Evolutionary conservation across 2,888 invertebrate genomes (phyloP).

Genomic region (Rosalia funebris): DNA sequence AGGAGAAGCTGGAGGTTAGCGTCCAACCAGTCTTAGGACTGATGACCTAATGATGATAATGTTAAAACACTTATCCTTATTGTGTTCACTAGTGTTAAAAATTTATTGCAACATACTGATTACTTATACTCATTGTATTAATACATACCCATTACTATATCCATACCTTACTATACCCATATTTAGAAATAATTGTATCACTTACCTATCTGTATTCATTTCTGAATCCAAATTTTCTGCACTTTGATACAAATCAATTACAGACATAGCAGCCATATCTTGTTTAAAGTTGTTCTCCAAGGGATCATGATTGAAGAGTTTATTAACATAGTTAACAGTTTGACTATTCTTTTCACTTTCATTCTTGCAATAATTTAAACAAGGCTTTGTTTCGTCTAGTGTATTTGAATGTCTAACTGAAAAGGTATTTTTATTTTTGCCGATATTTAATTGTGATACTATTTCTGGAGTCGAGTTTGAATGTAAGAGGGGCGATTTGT

Average conservation of each 20-base stretch:
- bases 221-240: slow-evolving; percentile 69
- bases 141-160: too few species aligned
- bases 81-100: too few species aligned
- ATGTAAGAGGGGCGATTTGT: slow-evolving; percentile 26
- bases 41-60: too few species aligned
- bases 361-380: slow-evolving; percentile 8
- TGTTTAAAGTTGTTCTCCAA: slow-evolving; percentile 40
- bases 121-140: too few species aligned
- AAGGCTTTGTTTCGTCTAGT: slow-evolving; percentile 23
- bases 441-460: slow-evolving; percentile 15
- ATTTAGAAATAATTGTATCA: too few species aligned
- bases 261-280: slow-evolving; percentile 68
- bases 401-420: slow-evolving; percentile 33
- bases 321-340: slow-evolving; percentile 23
- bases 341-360: slow-evolving; percentile 1
- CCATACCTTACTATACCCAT: too few species aligned
- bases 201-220: slow-evolving; percentile 71
- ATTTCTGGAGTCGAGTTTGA: slow-evolving; percentile 20
- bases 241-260: slow-evolving; percentile 69
- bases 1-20: too few species aligned
- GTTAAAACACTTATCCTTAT: too few species aligned
- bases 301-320: slow-evolving; percentile 27
- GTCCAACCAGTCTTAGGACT: too few species aligned
- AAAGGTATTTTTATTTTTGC: slow-evolving; percentile 25
- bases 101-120: too few species aligned